Evolutionary conservation across 2,888 invertebrate genomes (phyloP), one percentile per base, ranked within the genome.

Genomic region (Lepas anatifera): DNA sequence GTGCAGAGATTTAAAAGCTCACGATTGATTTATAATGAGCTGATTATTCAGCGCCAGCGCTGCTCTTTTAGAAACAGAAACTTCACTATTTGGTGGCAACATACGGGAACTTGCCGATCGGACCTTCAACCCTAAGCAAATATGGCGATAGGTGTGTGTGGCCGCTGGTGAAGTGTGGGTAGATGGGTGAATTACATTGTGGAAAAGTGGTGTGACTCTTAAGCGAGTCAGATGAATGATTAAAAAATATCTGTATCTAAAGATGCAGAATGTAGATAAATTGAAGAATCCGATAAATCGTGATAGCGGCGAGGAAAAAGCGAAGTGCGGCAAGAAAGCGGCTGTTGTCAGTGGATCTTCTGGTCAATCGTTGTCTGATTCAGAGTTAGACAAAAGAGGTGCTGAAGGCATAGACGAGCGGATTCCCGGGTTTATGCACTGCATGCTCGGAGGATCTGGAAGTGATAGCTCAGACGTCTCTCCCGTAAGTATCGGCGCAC

Each of bases 381-480:
- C 58, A 32, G 58, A 58, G 32, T 32, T 58, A 32, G 58, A 58
- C 32, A 58, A 32, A 16, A 32, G 58, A 32, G 58, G 58, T 22
- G 58, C 58, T 22, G 58, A 58, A 32, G 58, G 58, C 7, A 58
- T 58, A 10, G 58, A 58, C 58, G 58, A 58, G 32, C n/a, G 58
- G 7, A 58, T 58, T 25, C 58, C 58, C 16, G 58, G 58, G 32
- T 58, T 58, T 58, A 58, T 58, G 58, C 58, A 58, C 58, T 58
- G 58, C 58, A 58, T 58, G 58, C 58, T 58, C 58, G 58, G 58
- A 58, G 58, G 58, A 58, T 58, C 58, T 32, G 58, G 58, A 58
- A 58, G 58, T 58, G 58, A 58, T 25, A 58, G 58, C 58, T 58
- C 58, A 16, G 58, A 58, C 58, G 58, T 58, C 27, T 58, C 58